Percentiles rank a stretch among this genome's conserved stretches.
These are phyloP conservation scores for Cyprinus carpio DNA, from an alignment of 2,113 vertebrate genomes.

Conservation along the genomic window DNA sequence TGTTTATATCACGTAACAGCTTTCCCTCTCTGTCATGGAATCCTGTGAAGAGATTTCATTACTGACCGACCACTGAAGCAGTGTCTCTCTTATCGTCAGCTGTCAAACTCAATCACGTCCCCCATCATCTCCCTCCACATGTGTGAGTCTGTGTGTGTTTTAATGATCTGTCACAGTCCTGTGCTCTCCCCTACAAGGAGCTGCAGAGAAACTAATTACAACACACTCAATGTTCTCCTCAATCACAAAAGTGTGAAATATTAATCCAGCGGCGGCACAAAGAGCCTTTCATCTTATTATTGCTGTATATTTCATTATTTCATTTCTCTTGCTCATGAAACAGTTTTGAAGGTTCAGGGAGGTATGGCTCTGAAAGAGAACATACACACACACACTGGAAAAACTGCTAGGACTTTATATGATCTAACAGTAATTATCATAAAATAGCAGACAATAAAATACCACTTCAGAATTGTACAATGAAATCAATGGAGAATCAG, in stretches of 20 bases:
- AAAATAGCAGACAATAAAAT: background rate
- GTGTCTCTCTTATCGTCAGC: conserved; percentile 54
- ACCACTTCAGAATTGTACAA: background rate
- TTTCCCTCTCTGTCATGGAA: conserved; percentile 31
- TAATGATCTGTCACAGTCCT: conserved; percentile 28
- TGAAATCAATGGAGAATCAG: background rate
- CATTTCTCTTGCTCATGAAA: conserved; percentile 16
- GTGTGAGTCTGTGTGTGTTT: conserved; percentile 23
- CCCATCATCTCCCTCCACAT: conserved; percentile 39
- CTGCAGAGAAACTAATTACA: conserved; percentile 53
- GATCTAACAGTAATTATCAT: background rate
- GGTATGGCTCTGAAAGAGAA: background rate
- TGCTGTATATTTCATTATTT: conserved; percentile 38
- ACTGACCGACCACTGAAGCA: conserved; percentile 47
- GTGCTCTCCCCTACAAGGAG: conserved; percentile 6
- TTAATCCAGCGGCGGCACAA: conserved; percentile 44
- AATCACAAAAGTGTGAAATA: conserved; percentile 51
- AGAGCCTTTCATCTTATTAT: conserved; percentile 44
- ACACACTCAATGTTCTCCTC: conserved; percentile 42
- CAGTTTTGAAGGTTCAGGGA: background rate
- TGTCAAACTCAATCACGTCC: conserved; percentile 59
- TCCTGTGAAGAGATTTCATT: conserved; percentile 53
- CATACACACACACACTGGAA: background rate
- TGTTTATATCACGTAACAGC: conserved; percentile 16
- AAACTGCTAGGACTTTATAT: background rate